phyloP scores from a whole-genome alignment of 2,888 invertebrate genomes.

The Nowickia ferox region DNA sequence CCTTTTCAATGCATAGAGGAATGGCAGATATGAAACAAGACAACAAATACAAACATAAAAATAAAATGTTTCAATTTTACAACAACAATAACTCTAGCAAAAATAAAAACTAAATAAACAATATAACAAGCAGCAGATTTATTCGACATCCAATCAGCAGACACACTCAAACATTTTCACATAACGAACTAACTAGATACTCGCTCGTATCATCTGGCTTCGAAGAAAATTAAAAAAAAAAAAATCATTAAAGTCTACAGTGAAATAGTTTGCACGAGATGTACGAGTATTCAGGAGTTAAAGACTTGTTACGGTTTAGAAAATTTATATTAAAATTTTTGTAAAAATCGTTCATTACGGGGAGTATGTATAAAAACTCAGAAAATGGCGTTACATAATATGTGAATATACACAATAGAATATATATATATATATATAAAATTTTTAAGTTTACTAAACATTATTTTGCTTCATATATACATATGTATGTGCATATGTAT shows the following conservation, averaged over 20 bases:
- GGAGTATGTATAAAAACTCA: too few species aligned
- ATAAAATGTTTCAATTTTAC: constrained; percentile 18
- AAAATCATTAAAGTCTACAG: not conserved
- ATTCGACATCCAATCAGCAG: constrained; percentile 45
- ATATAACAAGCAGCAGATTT: constrained; percentile 46
- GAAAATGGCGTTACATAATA: too few species aligned
- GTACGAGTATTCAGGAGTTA: not conserved
- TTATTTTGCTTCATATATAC: too few species aligned
- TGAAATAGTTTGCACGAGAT: not conserved
- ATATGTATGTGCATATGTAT: too few species aligned
- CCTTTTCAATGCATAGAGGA: constrained; percentile 1
- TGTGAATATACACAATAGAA: too few species aligned
- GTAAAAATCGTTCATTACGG: too few species aligned
- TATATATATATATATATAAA: too few species aligned
- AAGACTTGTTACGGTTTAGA: too few species aligned
- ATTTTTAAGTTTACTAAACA: too few species aligned
- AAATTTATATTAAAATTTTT: too few species aligned
- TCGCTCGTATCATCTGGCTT: not conserved
- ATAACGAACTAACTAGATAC: not conserved
- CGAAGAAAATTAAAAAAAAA: constrained; percentile 1
- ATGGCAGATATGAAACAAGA: not conserved
- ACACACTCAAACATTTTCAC: constrained; percentile 2
- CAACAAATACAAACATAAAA: constrained; percentile 10
- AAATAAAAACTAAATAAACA: constrained; percentile 41
- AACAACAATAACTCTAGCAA: constrained; percentile 20